Evolutionary conservation across 2,888 invertebrate species (phyloP).

Genomic region (Drosophila atroscutellata): DNA sequence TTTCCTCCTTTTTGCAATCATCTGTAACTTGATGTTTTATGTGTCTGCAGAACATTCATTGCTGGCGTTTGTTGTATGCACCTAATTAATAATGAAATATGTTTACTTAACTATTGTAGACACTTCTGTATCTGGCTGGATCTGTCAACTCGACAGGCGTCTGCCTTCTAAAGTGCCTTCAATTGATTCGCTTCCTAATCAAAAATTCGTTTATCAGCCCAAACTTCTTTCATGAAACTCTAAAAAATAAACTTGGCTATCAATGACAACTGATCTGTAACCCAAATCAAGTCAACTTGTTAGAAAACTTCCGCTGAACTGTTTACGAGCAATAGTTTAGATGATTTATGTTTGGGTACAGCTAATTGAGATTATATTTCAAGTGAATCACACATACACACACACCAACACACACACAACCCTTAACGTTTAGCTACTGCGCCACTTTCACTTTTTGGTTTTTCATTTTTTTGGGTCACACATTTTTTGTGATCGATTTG

Average conservation of each 20-base stretch:
- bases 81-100: slow-evolving; percentile 5
- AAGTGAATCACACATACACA: slow-evolving; percentile 10
- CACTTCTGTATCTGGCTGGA: slow-evolving; percentile 23
- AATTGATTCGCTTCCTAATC: slow-evolving; percentile 18
- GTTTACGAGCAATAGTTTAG: slow-evolving; percentile 17
- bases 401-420: background rate
- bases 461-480: slow-evolving; percentile 11
- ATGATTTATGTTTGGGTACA: slow-evolving; percentile 72
- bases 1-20: slow-evolving; percentile 9
- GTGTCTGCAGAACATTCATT: slow-evolving; percentile 11
- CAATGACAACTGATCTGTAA: slow-evolving; percentile 62
- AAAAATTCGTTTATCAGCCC: slow-evolving; percentile 32
- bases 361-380: slow-evolving; percentile 67
- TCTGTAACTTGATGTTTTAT: slow-evolving; percentile 21
- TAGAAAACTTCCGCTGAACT: slow-evolving; percentile 40
- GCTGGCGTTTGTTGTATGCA: slow-evolving; percentile 4
- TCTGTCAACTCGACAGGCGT: slow-evolving; percentile 31
- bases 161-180: slow-evolving; percentile 26
- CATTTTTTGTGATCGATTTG: slow-evolving; percentile 68
- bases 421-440: slow-evolving; percentile 30
- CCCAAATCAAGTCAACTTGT: slow-evolving; percentile 61
- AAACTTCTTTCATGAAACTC: slow-evolving; percentile 16
- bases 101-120: slow-evolving; percentile 1
- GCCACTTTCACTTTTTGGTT: slow-evolving; percentile 54
- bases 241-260: slow-evolving; percentile 30